A percentile compares a stretch with the other conserved stretches of the same genome.
phyloP scores from a whole-genome alignment of 92 coral and sea anemone species.

The Epizoanthus scotinus region DNA sequence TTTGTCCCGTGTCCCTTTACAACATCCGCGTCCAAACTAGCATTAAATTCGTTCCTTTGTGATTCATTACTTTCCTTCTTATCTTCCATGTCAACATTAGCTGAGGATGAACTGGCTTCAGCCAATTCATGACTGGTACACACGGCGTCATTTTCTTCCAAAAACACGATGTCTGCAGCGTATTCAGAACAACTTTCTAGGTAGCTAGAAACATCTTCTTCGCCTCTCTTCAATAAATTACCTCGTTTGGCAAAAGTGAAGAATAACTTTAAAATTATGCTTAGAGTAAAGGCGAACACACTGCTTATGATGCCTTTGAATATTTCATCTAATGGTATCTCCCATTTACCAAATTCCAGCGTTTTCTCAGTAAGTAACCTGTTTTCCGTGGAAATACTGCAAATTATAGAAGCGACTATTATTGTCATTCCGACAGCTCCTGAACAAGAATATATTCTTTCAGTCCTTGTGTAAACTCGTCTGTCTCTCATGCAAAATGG shows the following conservation, averaged over 20 bases:
- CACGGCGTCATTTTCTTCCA: conserved; percentile 8
- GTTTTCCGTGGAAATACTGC: conserved; percentile 27
- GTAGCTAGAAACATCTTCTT: conserved; percentile 31
- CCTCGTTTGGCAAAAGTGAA: conserved; percentile 42
- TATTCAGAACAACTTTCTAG: conserved; percentile 12
- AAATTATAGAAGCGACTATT: conserved; percentile 37
- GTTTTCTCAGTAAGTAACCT: conserved; percentile 29
- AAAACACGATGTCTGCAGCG: conserved; percentile 25
- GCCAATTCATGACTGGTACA: background rate
- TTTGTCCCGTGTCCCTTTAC: no score
- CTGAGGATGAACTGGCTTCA: background rate
- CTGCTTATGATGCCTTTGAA: conserved; percentile 51
- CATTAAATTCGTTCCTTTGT: no score
- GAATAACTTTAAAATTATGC: conserved; percentile 48
- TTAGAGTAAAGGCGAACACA: conserved; percentile 49
- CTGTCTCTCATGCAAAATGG: conserved; percentile 42
- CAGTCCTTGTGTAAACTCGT: conserved; percentile 47
- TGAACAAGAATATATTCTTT: conserved; percentile 55
- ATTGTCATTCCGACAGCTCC: conserved; percentile 40
- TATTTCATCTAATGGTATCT: conserved; percentile 46
- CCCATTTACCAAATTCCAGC: conserved; percentile 51
- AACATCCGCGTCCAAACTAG: no score
- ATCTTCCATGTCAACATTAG: no score
- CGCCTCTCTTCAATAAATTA: background rate
- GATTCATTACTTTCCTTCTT: no score